phyloP scores from a whole-genome alignment of 2,888 invertebrate genomes.

The Drosophila neutralis region DNA sequence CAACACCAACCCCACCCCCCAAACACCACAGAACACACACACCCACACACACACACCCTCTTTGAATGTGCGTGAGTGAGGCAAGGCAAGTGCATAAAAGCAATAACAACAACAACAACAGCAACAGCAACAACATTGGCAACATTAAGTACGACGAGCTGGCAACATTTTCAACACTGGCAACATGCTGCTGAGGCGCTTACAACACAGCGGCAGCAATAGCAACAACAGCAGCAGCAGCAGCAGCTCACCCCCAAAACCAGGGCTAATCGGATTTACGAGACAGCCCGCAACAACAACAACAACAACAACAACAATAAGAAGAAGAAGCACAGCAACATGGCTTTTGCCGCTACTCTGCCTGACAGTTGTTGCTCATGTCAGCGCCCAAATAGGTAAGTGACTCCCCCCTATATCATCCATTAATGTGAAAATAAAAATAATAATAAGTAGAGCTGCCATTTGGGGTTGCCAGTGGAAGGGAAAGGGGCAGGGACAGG shows the following conservation, averaged over 20 bases:
- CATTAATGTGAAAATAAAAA: constrained; percentile 13
- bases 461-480: background rate
- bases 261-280: constrained; percentile 79
- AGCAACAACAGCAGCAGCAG: constrained; percentile 21
- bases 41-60: constrained; percentile 2
- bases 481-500: background rate
- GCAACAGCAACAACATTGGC: constrained; percentile 43
- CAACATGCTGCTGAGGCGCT: constrained; percentile 71
- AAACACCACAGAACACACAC: constrained; percentile 26
- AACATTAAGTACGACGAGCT: constrained; percentile 54
- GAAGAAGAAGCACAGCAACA: constrained; percentile 33
- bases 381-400: constrained; percentile 80
- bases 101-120: constrained; percentile 45
- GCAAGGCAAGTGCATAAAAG: constrained; percentile 27
- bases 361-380: constrained; percentile 74
- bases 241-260: constrained; percentile 32
- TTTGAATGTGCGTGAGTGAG: constrained; percentile 56
- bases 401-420: constrained; percentile 30
- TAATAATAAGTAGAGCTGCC: constrained; percentile 20
- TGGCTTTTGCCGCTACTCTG: constrained; percentile 75
- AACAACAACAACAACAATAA: constrained; percentile 47
- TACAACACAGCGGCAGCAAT: constrained; percentile 51
- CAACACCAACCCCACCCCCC: constrained; percentile 17
- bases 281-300: constrained; percentile 40
- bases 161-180: constrained; percentile 48